Base-by-base conservation (phyloP, 1,140 invertebrate species). In the Drosophila tani region DNA sequence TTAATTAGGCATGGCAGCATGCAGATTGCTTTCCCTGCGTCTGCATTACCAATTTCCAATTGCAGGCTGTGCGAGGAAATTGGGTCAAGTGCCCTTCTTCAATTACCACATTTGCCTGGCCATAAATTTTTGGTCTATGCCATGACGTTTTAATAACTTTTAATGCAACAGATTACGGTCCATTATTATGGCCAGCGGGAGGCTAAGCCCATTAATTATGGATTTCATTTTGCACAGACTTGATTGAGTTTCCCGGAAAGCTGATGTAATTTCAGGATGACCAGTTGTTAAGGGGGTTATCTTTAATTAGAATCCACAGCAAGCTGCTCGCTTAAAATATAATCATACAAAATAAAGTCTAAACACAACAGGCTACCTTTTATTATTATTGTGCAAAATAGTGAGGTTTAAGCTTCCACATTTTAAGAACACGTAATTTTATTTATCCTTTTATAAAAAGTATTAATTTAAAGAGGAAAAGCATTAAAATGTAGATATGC, bases 41-140 rank as follows among this genome's bases (percentile, higher is more conserved):
- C 40, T 40, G 41, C 50, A 47, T 66, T 70, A 40, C 51, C 64
- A 69, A 57, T 78, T 80, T 66, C 71, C 77, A 53, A 62, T 60
- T 56, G 55, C 62, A 67, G 43, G 43, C 19, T 45, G 29, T 24
- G 24, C 40, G 40, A 1, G 6, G 27, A 71, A 82, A 65, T 43
- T 79, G 70, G 81, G 81, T 82, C 81, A 82, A 82, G 81, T 83
- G 63, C 59, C 70, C 58, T 49, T 55, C 70, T 64, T 49, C 70
- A 75, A 75, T 71, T 77, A 76, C 65, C 49, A 64, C 79, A 81
- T 71, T 75, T 80, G 65, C 64, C 77, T 43, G 45, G 46, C 57
- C 57, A 80, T 80, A 46, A 19, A 80, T 67, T 59, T 59, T 60
- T 40, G 78, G 50, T 62, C 53, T 67, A 56, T 69, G 41, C 57